These are phyloP conservation scores for Drosophila siamana DNA, from an alignment of 2,888 invertebrate species.

Conservation along the genomic window DNA sequence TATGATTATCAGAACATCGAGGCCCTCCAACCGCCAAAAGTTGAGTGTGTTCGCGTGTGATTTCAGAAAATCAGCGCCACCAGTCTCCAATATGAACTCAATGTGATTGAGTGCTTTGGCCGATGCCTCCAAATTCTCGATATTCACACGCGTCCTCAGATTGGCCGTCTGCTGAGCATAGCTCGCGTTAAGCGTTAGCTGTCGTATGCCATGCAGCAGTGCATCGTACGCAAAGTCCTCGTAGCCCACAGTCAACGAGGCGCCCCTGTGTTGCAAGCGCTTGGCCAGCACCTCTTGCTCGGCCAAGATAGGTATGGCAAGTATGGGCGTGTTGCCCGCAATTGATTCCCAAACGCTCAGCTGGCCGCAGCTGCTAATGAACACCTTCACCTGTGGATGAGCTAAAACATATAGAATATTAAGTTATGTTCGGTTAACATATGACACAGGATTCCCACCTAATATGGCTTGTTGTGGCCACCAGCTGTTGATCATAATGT, in stretches of 20 bases:
- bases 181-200: slow-evolving; percentile 82
- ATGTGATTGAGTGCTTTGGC: slow-evolving; percentile 82
- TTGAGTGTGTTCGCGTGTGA: slow-evolving; percentile 82
- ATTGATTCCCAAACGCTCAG: slow-evolving; percentile 87
- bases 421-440: background rate
- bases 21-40: slow-evolving; percentile 81
- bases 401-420: slow-evolving; percentile 76
- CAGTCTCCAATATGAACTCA: slow-evolving; percentile 81
- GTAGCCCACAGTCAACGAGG: slow-evolving; percentile 83
- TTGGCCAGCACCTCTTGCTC: slow-evolving; percentile 86
- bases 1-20: slow-evolving; percentile 84
- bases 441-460: slow-evolving; percentile 55
- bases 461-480: slow-evolving; percentile 84
- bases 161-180: slow-evolving; percentile 63
- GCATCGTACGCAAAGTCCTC: slow-evolving; percentile 84
- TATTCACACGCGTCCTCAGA: slow-evolving; percentile 63
- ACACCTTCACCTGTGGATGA: slow-evolving; percentile 87
- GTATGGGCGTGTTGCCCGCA: slow-evolving; percentile 85
- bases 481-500: slow-evolving; percentile 84
- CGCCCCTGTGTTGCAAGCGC: slow-evolving; percentile 85
- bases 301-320: slow-evolving; percentile 86
- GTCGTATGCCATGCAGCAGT: slow-evolving; percentile 83
- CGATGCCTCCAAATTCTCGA: slow-evolving; percentile 68
- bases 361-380: slow-evolving; percentile 88
- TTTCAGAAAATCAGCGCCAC: slow-evolving; percentile 83